Base-by-base conservation (phyloP, 2,888 invertebrate species). In the Drosophila paucipuncta region DNA sequence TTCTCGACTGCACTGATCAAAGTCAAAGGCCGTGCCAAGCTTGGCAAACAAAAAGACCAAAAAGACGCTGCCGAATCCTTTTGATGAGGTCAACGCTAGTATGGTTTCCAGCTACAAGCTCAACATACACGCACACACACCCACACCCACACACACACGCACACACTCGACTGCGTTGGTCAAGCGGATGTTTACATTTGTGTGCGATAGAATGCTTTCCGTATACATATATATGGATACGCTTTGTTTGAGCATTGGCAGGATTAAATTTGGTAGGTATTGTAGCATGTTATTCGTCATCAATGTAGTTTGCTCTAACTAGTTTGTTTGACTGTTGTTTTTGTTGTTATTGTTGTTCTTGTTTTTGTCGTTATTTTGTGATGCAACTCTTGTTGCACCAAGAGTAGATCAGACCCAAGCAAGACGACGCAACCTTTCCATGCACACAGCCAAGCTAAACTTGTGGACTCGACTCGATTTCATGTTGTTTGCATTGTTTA, bases 261-360 rank as follows among this genome's bases (percentile, higher is more conserved):
- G 88, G 89, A 89, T 91, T 91, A 91, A 91, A 89, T 89, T 89
- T 91, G 76, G 90, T 74, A 91, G 91, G 89, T 89, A 89, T 89
- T 91, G 89, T 89, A 91, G 90, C 89, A 91, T 89, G 91, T 89
- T 91, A 88, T 89, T 91, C 90, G 88, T 91, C 90, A 88, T 87
- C 87, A 87, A 87, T 87, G 90, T 76, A 88, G 79, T 81, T 86
- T 91, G 87, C 71, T 84, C 88, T 87, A 89, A 87, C 91, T 68
- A 87, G 85, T 78, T 82, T 77, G 64, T 64, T 18, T 37, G 37
- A 47, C 62, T 73, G 59, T 58, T 64, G 55, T 64, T 81, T 13
- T 73, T 70, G 58, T 39, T 58, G 43, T 41, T 60, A 49, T 43
- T 68, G 67, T 47, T 62, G 65, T 31, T 68, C 54, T 31, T 67